These are phyloP conservation scores for Trachurus trachurus DNA, from an alignment of 2,797 vertebrate species.

Conservation along the genomic window DNA sequence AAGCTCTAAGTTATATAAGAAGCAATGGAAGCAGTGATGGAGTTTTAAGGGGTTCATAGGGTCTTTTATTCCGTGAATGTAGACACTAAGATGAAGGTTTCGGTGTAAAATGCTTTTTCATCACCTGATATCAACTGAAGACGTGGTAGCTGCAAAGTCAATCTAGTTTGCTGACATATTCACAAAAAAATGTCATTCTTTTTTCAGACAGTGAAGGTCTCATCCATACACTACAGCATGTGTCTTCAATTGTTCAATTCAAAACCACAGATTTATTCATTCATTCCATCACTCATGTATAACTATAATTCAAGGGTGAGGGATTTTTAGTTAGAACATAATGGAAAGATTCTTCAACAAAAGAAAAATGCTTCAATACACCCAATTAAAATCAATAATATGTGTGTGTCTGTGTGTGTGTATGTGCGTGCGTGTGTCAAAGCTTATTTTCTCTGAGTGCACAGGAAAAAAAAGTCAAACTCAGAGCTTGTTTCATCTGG, in stretches of 20 bases:
- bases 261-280: neutral
- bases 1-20: neutral
- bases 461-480: neutral
- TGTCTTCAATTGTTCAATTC: neutral
- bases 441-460: neutral
- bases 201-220: neutral
- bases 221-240: too few species aligned
- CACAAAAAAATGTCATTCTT: neutral
- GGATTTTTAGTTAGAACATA: neutral
- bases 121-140: neutral
- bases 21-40: neutral
- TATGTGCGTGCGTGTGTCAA: neutral
- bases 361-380: neutral
- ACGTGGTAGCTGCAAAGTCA: neutral
- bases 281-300: neutral
- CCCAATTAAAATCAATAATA: neutral
- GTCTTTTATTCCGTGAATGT: neutral
- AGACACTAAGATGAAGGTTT: neutral
- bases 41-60: constrained; percentile 11
- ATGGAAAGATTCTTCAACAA: neutral
- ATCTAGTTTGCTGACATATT: neutral
- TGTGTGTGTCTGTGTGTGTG: too few species aligned
- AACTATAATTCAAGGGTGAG: neutral
- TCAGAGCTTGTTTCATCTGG: neutral
- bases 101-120: neutral